These are phyloP conservation scores for Malacoctenus gilli DNA, from an alignment of 2,797 vertebrate species.

Conservation along the genomic window DNA sequence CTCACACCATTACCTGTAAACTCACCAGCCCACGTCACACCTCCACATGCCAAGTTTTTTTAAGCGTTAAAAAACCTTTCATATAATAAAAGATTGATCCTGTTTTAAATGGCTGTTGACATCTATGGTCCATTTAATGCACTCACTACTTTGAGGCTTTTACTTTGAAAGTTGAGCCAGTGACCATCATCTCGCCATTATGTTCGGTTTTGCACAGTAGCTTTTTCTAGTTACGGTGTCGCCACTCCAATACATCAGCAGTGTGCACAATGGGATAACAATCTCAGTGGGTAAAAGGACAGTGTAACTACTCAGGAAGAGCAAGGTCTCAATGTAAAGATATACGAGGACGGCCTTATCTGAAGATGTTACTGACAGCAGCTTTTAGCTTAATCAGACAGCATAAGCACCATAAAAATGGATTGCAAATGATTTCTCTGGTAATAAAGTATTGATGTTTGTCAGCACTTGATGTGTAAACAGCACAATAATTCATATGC, in stretches of 20 bases:
- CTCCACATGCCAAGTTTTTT: too few relatives aligned
- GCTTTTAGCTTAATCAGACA: slow-evolving; percentile 83
- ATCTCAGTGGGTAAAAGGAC: slow-evolving; percentile 11
- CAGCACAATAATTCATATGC: slow-evolving; percentile 72
- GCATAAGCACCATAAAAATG: slow-evolving; percentile 71
- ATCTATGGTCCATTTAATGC: too few relatives aligned
- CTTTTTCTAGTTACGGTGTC: not conserved
- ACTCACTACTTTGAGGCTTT: too few relatives aligned
- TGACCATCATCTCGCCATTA: too few relatives aligned
- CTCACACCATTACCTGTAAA: too few relatives aligned
- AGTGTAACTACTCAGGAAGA: not conserved
- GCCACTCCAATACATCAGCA: too few relatives aligned
- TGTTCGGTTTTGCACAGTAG: too few relatives aligned
- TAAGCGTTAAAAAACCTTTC: too few relatives aligned
- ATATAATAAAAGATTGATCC: too few relatives aligned
- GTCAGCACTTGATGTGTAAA: slow-evolving; percentile 74
- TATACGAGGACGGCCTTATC: slow-evolving; percentile 47
- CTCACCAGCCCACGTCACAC: too few relatives aligned
- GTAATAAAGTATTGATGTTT: slow-evolving; percentile 80
- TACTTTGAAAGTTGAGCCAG: too few relatives aligned
- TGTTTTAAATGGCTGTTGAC: too few relatives aligned
- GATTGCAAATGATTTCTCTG: slow-evolving; percentile 71
- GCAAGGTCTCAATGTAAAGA: slow-evolving; percentile 27
- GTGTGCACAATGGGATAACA: slow-evolving; percentile 5
- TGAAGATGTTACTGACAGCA: slow-evolving; percentile 66